These are phyloP conservation scores for Scaptomyza pallida DNA, from an alignment of 1,140 invertebrate genomes.

Conservation along the genomic window DNA sequence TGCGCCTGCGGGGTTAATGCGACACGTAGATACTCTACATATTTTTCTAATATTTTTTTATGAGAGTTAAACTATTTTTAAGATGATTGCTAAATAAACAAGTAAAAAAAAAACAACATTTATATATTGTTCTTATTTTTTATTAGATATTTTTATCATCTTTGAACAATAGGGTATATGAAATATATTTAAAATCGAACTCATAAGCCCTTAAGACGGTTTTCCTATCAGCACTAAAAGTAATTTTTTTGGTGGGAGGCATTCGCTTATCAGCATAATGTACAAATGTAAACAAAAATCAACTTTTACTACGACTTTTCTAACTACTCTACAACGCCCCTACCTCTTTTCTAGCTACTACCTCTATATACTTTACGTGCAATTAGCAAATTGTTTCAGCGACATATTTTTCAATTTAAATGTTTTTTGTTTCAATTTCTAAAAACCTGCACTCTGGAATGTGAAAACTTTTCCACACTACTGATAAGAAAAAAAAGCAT, in stretches of 20 bases:
- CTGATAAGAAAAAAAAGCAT: slow-evolving; percentile 8
- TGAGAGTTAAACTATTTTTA: not conserved
- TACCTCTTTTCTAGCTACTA: not conserved
- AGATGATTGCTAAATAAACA: slow-evolving; percentile 27
- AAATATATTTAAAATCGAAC: slow-evolving; percentile 17
- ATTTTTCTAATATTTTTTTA: not conserved
- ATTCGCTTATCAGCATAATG: slow-evolving; percentile 27
- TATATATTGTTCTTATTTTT: slow-evolving; percentile 19
- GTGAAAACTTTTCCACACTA: slow-evolving; percentile 1
- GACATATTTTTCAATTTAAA: too few relatives aligned
- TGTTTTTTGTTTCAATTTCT: too few relatives aligned
- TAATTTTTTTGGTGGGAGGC: slow-evolving; percentile 3
- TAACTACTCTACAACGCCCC: not conserved
- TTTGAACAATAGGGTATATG: not conserved
- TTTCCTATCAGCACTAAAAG: slow-evolving; percentile 40
- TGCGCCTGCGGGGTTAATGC: not conserved
- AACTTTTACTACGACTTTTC: slow-evolving; percentile 30
- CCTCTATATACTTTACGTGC: slow-evolving; percentile 13
- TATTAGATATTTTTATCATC: not conserved
- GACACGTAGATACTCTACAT: slow-evolving; percentile 7
- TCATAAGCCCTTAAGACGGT: slow-evolving; percentile 33
- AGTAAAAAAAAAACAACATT: too few relatives aligned
- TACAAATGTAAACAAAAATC: slow-evolving; percentile 8
- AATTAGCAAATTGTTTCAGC: slow-evolving; percentile 32
- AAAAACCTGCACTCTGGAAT: slow-evolving; percentile 17